Conservation (phyloP, 2,797 vertebrate species). For the Melanotaenia nigrans region DNA sequence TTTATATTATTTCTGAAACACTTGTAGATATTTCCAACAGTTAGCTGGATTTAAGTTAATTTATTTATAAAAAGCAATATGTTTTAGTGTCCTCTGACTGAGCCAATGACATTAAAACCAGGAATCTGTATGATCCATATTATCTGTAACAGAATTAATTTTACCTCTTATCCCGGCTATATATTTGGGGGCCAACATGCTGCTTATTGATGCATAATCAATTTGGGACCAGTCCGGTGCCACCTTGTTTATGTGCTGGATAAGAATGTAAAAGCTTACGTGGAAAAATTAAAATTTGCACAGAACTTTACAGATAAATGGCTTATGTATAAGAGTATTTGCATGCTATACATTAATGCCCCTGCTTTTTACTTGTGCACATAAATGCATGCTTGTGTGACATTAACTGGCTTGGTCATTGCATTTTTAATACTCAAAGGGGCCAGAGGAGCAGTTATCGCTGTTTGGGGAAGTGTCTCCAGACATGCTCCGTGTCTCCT, state of each 20-base stretch:
- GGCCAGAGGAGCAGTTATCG: constrained; percentile 83
- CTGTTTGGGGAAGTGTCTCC: constrained; percentile 87
- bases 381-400: constrained; percentile 66
- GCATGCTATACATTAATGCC: neutral
- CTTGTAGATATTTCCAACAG: neutral
- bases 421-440: constrained; percentile 79
- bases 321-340: constrained; percentile 6
- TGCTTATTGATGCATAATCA: neutral
- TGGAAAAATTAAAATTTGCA: neutral
- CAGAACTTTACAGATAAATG: neutral
- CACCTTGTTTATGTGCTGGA: neutral
- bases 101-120: neutral
- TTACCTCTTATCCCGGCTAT: neutral
- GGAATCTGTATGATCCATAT: neutral
- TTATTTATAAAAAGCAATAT: neutral
- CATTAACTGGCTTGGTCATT: constrained; percentile 74
- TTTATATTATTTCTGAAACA: neutral
- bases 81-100: neutral
- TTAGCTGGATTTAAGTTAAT: neutral
- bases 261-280: neutral
- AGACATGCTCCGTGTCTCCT: constrained; percentile 85
- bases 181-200: neutral
- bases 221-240: neutral
- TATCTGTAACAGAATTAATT: neutral
- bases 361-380: constrained; percentile 28